Percentiles rank a stretch among this genome's conserved stretches.
Conservation (phyloP, 2,797 vertebrate species). For the Macrochelys suwanniensis region DNA sequence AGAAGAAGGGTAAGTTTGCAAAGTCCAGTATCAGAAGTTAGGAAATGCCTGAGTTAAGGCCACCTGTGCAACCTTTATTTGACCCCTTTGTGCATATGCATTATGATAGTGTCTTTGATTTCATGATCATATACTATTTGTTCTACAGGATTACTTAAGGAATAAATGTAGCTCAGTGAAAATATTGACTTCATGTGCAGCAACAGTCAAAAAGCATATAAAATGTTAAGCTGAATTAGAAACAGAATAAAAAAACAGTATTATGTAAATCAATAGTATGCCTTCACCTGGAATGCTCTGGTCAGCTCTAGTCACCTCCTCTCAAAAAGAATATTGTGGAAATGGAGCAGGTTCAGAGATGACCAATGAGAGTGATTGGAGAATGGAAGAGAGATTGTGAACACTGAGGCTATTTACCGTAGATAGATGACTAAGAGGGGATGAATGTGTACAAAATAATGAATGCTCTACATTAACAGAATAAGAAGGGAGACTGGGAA, state of each 20-base stretch:
- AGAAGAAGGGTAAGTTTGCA: neutral
- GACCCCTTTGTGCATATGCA: neutral
- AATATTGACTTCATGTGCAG: slow-evolving; percentile 45
- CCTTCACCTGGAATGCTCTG: neutral
- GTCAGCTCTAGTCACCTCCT: neutral
- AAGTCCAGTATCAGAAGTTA: slow-evolving; percentile 8
- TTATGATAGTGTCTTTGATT: neutral
- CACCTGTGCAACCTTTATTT: slow-evolving; percentile 41
- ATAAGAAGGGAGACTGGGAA: neutral
- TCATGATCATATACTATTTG: neutral
- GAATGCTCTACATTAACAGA: neutral
- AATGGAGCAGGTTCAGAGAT: slow-evolving; percentile 12
- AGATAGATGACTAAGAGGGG: neutral
- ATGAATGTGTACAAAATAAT: rapidly evolving
- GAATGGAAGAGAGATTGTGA: neutral
- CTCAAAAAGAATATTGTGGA: rapidly evolving
- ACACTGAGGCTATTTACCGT: neutral
- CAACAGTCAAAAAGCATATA: slow-evolving; percentile 57
- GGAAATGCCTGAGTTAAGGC: slow-evolving; percentile 2
- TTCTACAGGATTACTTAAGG: slow-evolving; percentile 49
- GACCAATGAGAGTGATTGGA: neutral
- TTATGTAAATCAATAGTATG: neutral
- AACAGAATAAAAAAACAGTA: neutral
- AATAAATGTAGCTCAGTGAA: slow-evolving; percentile 47
- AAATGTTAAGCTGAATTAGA: neutral